Evolutionary conservation across 2,888 invertebrate species (phyloP), one percentile per base, ranked within the genome.

Genomic region (Herminia tarsipennalis): DNA sequence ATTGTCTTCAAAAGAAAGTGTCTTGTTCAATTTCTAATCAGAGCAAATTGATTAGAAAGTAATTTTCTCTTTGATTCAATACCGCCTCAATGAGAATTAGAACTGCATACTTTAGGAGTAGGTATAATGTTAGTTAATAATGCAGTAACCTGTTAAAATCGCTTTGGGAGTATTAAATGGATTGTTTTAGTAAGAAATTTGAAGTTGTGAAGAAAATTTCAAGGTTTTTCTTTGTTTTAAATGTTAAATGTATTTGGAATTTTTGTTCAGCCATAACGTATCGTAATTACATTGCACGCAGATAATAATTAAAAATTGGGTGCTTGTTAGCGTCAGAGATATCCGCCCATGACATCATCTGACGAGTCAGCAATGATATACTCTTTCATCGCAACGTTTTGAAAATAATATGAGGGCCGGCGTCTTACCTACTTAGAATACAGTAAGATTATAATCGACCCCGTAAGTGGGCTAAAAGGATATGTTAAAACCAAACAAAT

Each of bases 321-420:
- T 29, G 17, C 42, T 25, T 38, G 54, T 5, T 30, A 33, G 41
- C 56, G 64, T 58, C 57, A 67, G 41, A 67, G 54, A 71, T 62
- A 70, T 70, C 66, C 70, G 64, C 64, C 58, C 58, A 78, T 82
- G 81, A 82, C 78, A 78, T 82, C 83, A 81, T 59, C 70, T 56
- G 50, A 46, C 29, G 40, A 51, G 38, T 56, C 57, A 51, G 33
- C 45, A 33, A 20, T 13, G n/a, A 13, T 1, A 10, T 10, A 1
- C 12, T 12, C 20, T 1, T 17, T 30, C 8, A 20, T 12, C 8
- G 27, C 20, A 12, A 20, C 12, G n/a, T n/a, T n/a, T n/a, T 13
- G 18, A 13, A 45, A 36, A 43, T 41, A 56, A 3, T 3, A 20
- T 6, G 16, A 18, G 16, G 5, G 35, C 66, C 63, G 62, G 44